These are phyloP conservation scores for Hemithea aestivaria DNA, from an alignment of 2,888 invertebrate genomes.

Conservation along the genomic window DNA sequence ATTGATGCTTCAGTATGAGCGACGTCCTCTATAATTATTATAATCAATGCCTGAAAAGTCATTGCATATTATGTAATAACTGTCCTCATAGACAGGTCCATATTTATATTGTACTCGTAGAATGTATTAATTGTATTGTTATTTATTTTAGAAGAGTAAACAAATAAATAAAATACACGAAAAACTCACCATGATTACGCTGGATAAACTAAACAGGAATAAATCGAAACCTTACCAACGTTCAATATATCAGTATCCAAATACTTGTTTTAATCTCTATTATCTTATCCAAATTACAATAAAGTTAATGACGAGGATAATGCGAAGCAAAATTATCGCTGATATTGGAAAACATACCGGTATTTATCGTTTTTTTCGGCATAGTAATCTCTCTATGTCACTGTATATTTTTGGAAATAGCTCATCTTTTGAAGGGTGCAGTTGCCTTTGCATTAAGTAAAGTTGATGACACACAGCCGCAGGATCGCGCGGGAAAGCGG, in stretches of 20 bases:
- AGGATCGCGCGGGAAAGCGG: no score
- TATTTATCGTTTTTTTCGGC: constrained; percentile 3
- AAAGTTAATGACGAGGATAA: constrained; percentile 31
- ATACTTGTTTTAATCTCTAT: constrained; percentile 27
- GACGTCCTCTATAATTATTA: no score
- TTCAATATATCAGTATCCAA: constrained; percentile 35
- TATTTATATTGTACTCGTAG: no score
- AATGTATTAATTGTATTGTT: no score
- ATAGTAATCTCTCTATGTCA: constrained; percentile 2
- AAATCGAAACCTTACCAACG: constrained; percentile 20
- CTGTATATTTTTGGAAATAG: constrained; percentile 2
- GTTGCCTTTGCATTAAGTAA: neutral
- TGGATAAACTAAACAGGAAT: constrained; percentile 38
- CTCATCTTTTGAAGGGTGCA: neutral
- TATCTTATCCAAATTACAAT: constrained; percentile 52
- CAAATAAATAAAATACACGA: constrained; percentile 2
- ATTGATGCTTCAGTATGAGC: no score
- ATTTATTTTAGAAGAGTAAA: no score
- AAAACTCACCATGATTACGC: constrained; percentile 57
- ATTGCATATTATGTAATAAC: no score
- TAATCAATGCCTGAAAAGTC: no score
- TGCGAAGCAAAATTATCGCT: constrained; percentile 19
- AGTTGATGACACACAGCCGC: no score
- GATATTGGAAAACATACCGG: constrained; percentile 19
- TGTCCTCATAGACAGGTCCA: no score